phyloP scores from a whole-genome alignment of 2,113 vertebrate genomes.

The Puma concolor region DNA sequence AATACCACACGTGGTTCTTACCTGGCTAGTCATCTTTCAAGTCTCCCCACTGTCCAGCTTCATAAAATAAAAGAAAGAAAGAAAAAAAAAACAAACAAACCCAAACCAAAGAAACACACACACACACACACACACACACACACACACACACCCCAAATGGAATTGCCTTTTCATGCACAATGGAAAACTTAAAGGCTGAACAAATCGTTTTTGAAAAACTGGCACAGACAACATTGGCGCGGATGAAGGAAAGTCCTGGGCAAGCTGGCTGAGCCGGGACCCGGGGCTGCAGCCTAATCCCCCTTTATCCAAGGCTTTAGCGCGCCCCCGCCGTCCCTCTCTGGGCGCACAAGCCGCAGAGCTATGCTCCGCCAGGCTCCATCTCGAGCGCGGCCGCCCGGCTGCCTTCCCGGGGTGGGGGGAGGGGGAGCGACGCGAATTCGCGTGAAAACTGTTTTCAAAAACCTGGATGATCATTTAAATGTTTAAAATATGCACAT shows the following conservation, averaged over 20 bases:
- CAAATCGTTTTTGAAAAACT: conserved; percentile 75
- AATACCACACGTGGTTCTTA: neutral
- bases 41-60: conserved; percentile 1
- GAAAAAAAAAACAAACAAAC: neutral
- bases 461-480: conserved; percentile 75
- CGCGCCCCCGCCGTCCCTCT: neutral
- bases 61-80: neutral
- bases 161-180: conserved; percentile 74
- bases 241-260: conserved; percentile 71
- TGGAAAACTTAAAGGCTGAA: conserved; percentile 78
- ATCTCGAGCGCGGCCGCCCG: neutral
- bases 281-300: conserved; percentile 78
- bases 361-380: conserved; percentile 47
- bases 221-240: conserved; percentile 64
- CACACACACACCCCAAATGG: neutral
- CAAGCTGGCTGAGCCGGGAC: conserved; percentile 60
- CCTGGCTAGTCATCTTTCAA: neutral
- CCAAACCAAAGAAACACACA: too few species aligned
- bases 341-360: neutral
- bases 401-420: neutral
- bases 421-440: conserved; percentile 33
- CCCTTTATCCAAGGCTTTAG: conserved; percentile 73
- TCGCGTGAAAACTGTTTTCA: conserved; percentile 58
- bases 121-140: too few species aligned
- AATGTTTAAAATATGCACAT: conserved; percentile 80